Conservation (phyloP, 2,888 invertebrate species). For the Pristionchus maxplancki region DNA sequence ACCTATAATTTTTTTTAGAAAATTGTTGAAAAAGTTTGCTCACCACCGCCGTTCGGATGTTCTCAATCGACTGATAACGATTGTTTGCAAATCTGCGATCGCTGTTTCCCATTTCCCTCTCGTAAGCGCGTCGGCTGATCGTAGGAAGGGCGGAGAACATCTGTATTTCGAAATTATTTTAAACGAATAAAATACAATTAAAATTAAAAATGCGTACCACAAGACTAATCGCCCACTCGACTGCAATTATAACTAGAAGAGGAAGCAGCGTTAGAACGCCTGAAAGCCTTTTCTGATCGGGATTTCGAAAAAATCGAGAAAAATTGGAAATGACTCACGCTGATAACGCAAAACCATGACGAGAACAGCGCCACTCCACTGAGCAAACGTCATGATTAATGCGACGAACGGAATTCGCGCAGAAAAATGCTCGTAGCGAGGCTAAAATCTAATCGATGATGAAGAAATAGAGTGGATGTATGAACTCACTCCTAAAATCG, state of each 20-base stretch:
- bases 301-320: neutral
- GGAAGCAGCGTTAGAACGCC: neutral
- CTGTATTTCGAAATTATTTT: neutral
- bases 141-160: neutral
- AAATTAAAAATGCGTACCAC: neutral
- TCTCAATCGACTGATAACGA: conserved; percentile 7
- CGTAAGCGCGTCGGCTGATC: neutral
- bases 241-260: neutral
- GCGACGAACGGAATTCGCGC: neutral
- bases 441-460: neutral
- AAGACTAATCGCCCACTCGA: neutral
- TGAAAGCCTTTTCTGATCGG: neutral
- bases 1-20: neutral
- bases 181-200: too few relatives aligned
- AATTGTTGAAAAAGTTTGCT: too few relatives aligned
- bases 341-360: neutral
- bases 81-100: neutral
- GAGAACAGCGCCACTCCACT: neutral
- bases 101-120: neutral
- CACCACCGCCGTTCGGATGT: neutral
- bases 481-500: neutral
- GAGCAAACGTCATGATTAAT: neutral
- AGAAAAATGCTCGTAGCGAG: neutral
- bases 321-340: too few relatives aligned
- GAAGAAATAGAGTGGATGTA: too few relatives aligned